Base-by-base conservation (phyloP, 2,113 vertebrate genomes). In the Pseudopipra pipra region DNA sequence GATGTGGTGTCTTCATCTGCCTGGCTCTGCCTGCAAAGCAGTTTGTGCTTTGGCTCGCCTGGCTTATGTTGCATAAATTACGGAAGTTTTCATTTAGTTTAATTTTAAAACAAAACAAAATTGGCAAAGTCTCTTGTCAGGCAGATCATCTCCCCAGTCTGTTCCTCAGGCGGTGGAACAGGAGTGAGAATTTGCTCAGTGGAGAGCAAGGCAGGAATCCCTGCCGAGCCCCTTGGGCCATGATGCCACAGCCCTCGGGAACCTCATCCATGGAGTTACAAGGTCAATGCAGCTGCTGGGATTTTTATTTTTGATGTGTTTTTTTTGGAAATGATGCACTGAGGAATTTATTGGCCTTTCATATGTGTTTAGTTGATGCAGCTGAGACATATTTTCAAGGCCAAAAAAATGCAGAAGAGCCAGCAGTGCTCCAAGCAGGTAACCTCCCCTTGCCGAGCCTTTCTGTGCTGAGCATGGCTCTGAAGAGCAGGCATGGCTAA, bases 41-140 rank as follows among this genome's bases (percentile, higher is more conserved):
- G 79, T 95, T 92, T 85, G 68, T 90, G 83, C 7, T 1, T 91
- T 5, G 72, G 66, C 68, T 94, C 2, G 4, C 54, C 92, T 95
- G 77, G 86, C 88, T 90, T 80, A 28, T 3, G 5, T 84, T 92
- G 55, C 39, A 47, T 92, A 81, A 86, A 92, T 86, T 88, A 61
- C 15, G 16, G 39, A 92, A 92, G 82, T 86, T 90, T 93, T 95
- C 87, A 81, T 81, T 95, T 68, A 56, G 43, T 74, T 93, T 93
- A 89, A 90, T 90, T 92, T 77, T 90, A 80, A 96, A 96, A 14
- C 68, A 88, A 90, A 93, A 88, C 79, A 54, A 92, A 80, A 73
- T 63, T 59, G 76, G 59, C 83, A 35, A 68, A 10, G 21, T 58
- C 12, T 81, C 58, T 88, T 51, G 18, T 74, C 59, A 89, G 80